phyloP scores from a whole-genome alignment of 1,140 invertebrate genomes.

The Anthonomus grandis region DNA sequence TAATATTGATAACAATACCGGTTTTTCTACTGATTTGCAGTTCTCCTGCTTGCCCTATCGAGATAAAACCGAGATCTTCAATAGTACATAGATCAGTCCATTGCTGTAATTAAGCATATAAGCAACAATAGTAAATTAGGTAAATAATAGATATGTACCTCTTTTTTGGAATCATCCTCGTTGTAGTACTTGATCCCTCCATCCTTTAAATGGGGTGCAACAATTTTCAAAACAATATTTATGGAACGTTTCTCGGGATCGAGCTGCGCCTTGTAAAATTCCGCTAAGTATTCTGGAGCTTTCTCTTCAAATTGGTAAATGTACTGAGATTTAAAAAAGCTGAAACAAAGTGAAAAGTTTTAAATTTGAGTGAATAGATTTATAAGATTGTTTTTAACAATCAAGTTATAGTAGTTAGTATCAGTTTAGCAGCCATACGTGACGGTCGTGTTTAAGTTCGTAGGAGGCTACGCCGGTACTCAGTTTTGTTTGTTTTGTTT shows the following conservation, averaged over 20 bases:
- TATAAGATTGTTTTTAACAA: not conserved
- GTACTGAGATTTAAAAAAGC: conserved; percentile 73
- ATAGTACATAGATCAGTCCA: conserved; percentile 75
- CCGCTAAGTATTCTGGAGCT: conserved; percentile 76
- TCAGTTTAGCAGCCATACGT: too few relatives aligned
- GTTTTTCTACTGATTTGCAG: conserved; percentile 74
- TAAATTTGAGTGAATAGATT: not conserved
- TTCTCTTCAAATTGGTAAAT: conserved; percentile 71
- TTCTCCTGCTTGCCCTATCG: conserved; percentile 65
- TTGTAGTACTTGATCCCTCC: conserved; percentile 63
- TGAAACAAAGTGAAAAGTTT: conserved; percentile 37
- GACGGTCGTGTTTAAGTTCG: not conserved
- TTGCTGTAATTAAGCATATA: conserved; percentile 41
- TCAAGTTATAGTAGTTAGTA: not conserved
- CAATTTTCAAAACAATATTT: conserved; percentile 61
- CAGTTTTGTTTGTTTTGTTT: too few relatives aligned
- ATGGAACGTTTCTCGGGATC: conserved; percentile 59
- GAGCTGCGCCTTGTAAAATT: conserved; percentile 68
- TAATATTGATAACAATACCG: conserved; percentile 74
- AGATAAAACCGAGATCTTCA: conserved; percentile 78
- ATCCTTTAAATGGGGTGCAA: conserved; percentile 64
- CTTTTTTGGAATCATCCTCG: conserved; percentile 58
- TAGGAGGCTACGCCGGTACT: not conserved
- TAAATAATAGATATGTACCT: conserved; percentile 32
- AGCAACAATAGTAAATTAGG: not conserved